phyloP scores from a whole-genome alignment of 30 jellyfish, hydroid and myxozoan genomes.

The Catostylus mosaicus region DNA sequence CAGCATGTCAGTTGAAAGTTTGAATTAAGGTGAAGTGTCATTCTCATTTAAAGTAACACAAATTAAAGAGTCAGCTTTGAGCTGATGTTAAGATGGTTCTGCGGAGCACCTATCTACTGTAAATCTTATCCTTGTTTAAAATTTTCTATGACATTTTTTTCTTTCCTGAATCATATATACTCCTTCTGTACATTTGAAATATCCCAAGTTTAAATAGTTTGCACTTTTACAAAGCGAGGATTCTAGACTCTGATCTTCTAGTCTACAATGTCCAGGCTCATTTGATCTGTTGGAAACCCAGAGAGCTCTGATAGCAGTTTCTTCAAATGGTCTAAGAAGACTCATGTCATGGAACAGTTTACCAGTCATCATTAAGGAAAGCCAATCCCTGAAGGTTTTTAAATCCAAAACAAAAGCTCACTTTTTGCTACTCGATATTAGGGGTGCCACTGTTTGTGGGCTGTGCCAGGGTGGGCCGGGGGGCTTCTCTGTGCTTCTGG shows the following conservation, averaged over 20 bases:
- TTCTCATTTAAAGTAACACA: too few relatives aligned
- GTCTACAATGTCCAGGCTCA: conserved; percentile 57
- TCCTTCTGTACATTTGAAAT: conserved; percentile 40
- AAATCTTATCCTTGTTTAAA: conserved; percentile 13
- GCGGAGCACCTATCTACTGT: conserved; percentile 1
- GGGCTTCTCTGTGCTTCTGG: too few relatives aligned
- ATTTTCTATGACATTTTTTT: conserved; percentile 35
- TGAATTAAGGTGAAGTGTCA: too few relatives aligned
- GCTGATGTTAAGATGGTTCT: conserved; percentile 12
- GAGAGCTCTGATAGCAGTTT: conserved; percentile 9
- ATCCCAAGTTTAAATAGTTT: conserved; percentile 42
- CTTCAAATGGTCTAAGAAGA: conserved; percentile 26
- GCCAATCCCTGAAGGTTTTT: too few relatives aligned
- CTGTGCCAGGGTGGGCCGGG: too few relatives aligned
- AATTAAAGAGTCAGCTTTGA: conserved; percentile 10
- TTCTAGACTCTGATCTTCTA: conserved; percentile 49
- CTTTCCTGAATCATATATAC: conserved; percentile 40
- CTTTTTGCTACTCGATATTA: too few relatives aligned
- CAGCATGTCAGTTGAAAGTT: too few relatives aligned
- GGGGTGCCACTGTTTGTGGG: too few relatives aligned
- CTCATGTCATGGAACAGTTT: conserved; percentile 40
- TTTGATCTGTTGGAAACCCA: conserved; percentile 40
- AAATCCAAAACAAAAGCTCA: too few relatives aligned
- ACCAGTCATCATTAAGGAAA: too few relatives aligned
- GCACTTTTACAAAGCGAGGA: conserved; percentile 50